Percentiles rank a stretch among this genome's conserved stretches.
Evolutionary conservation across 1,140 invertebrate species (phyloP).

Genomic region (Melipona quadrifasciata): DNA sequence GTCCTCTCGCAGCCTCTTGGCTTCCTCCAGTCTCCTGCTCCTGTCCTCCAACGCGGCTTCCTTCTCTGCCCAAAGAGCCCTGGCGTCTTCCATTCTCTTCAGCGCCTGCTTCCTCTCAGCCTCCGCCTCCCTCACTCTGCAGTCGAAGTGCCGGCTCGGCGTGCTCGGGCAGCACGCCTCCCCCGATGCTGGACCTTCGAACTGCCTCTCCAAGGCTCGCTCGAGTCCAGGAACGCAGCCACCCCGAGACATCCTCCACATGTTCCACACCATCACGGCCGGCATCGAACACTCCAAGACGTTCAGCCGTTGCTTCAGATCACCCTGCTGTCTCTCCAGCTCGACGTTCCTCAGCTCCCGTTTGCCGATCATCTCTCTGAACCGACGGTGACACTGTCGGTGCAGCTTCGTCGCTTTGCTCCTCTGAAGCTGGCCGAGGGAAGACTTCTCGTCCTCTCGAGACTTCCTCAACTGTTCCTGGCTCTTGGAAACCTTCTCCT

Average conservation of each 20-base stretch:
- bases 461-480: not conserved
- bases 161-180: conserved; percentile 55
- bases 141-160: conserved; percentile 71
- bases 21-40: conserved; percentile 58
- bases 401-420: not conserved
- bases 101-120: conserved; percentile 69
- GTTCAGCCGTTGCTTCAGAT: conserved; percentile 83
- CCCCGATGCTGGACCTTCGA: conserved; percentile 49
- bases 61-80: conserved; percentile 63
- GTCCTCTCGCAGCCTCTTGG: conserved; percentile 55
- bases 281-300: conserved; percentile 86
- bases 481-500: not conserved
- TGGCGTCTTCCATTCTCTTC: conserved; percentile 68
- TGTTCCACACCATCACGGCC: conserved; percentile 85
- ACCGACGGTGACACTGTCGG: conserved; percentile 59
- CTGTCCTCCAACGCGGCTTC: conserved; percentile 56
- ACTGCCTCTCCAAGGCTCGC: conserved; percentile 66
- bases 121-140: conserved; percentile 69
- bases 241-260: conserved; percentile 73
- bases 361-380: conserved; percentile 78
- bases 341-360: conserved; percentile 84
- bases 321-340: conserved; percentile 83
- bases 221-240: conserved; percentile 24
- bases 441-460: not conserved
- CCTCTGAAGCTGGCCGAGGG: not conserved